Evolutionary conservation across 2,888 invertebrate genomes (phyloP).

Genomic region (Alentia gelatinosa): DNA sequence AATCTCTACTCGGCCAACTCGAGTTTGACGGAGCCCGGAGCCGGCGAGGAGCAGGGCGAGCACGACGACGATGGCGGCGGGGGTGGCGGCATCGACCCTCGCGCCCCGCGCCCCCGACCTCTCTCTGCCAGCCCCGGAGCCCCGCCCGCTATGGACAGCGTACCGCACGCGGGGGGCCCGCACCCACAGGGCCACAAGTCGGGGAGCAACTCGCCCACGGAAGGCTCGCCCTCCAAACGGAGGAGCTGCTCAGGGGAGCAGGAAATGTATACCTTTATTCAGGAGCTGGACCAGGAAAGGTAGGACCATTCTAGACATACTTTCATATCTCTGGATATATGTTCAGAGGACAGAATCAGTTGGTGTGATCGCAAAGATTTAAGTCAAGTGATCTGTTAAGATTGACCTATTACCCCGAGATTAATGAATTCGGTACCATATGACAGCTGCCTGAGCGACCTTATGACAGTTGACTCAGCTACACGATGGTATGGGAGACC

Average conservation of each 20-base stretch:
- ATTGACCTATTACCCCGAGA: too few relatives aligned
- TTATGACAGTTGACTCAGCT: too few relatives aligned
- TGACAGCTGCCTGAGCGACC: too few relatives aligned
- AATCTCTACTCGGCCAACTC: slow-evolving; percentile 9
- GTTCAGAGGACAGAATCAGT: background rate
- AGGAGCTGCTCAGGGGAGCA: slow-evolving; percentile 58
- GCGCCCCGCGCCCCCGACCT: background rate
- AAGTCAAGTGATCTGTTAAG: too few relatives aligned
- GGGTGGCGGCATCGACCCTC: background rate
- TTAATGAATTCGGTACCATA: too few relatives aligned
- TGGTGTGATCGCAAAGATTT: background rate
- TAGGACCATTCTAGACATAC: slow-evolving; percentile 49
- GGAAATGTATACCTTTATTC: slow-evolving; percentile 64
- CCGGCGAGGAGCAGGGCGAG: slow-evolving; percentile 13
- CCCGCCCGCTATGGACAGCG: background rate
- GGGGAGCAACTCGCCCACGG: slow-evolving; percentile 42
- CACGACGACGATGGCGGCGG: background rate
- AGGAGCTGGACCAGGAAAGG: slow-evolving; percentile 71
- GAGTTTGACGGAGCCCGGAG: background rate
- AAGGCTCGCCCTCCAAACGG: slow-evolving; percentile 44
- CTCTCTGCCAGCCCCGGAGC: background rate
- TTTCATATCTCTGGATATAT: background rate
- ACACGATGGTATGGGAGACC: too few relatives aligned
- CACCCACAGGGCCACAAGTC: slow-evolving; percentile 1
- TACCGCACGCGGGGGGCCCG: background rate